phyloP scores from a whole-genome alignment of 2,888 invertebrate genomes.

The Hyposoter dolosus region DNA sequence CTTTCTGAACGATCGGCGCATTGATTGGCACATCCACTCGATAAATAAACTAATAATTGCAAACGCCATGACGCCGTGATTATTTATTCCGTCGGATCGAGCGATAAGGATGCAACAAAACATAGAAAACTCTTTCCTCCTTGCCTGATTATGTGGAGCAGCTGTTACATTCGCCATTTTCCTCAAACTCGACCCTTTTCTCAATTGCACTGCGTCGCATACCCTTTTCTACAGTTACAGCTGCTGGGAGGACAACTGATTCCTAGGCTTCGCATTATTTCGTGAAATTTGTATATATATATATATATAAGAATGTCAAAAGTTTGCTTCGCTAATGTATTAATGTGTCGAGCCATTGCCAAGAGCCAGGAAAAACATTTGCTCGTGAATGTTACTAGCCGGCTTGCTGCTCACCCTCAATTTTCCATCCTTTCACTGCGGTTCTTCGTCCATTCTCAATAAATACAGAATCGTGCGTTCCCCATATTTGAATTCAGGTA shows the following conservation, averaged over 20 bases:
- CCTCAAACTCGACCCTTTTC: constrained; percentile 29
- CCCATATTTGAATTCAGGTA: neutral
- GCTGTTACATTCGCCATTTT: constrained; percentile 51
- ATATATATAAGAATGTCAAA: constrained; percentile 12
- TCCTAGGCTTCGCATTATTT: constrained; percentile 10
- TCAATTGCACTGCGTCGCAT: neutral
- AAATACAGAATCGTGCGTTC: neutral
- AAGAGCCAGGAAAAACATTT: constrained; percentile 19
- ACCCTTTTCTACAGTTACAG: constrained; percentile 36
- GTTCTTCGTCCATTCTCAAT: neutral
- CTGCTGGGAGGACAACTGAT: constrained; percentile 13
- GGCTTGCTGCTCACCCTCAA: neutral
- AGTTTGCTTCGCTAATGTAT: constrained; percentile 4
- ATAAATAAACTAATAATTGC: too few species aligned
- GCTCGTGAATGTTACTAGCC: neutral
- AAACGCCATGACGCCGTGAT: neutral
- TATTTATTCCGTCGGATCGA: neutral
- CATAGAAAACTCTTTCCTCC: neutral
- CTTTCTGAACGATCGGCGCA: too few species aligned
- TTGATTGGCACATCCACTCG: too few species aligned
- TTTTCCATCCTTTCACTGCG: neutral
- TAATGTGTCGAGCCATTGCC: neutral
- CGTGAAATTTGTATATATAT: constrained; percentile 14
- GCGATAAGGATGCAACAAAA: neutral
- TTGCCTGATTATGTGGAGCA: constrained; percentile 3